Base-by-base conservation (phyloP, 2,113 vertebrate species). In the Centrocercus urophasianus region DNA sequence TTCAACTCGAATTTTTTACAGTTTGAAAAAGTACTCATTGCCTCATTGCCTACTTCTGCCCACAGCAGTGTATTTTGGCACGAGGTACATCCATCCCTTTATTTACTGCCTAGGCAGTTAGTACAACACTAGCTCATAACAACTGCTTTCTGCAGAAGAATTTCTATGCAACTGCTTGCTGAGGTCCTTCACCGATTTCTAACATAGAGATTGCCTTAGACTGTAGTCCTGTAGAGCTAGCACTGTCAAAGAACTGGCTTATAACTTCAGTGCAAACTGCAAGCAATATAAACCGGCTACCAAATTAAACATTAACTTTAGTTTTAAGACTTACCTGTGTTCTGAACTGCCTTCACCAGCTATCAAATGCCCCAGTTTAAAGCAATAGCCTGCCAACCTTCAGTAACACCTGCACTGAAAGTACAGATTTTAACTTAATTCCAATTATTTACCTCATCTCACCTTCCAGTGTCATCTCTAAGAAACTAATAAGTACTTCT, bases 221-320 rank as follows among this genome's bases (percentile, higher is more conserved):
- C n/a, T 69, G 30, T 25, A 43, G 45, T 18, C 78, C 38, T 30
- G 48, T 74, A 11, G 1, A 69, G 56, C 43, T 83, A 24, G 64
- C 19, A 11, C 36, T 28, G 47, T 42, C 13, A 83, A 45, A 63
- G 36, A 20, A 32, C 24, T 27, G n/a, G 12, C n/a, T 76, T 78
- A 28, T 63, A 67, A 67, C 50, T 82, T 63, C 32, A 70, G 27
- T n/a, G 52, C 47, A 77, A 71, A 61, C 65, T 72, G 59, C 45
- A 76, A 85, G 60, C 59, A 66, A 88, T 76, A 72, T 36, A 65
- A 85, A 76, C 12, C 57, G 40, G 52, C 76, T 56, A 56, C n/a
- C 38, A 50, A 69, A 86, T 78, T 89, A 86, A 85, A 77, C 66
- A 54, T 82, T 86, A 89, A 73, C 76, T 50, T 81, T 13, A 81